These are phyloP conservation scores for Sinocyclocheilus maitianheensis DNA, from an alignment of 2,113 vertebrate genomes.

Conservation along the genomic window DNA sequence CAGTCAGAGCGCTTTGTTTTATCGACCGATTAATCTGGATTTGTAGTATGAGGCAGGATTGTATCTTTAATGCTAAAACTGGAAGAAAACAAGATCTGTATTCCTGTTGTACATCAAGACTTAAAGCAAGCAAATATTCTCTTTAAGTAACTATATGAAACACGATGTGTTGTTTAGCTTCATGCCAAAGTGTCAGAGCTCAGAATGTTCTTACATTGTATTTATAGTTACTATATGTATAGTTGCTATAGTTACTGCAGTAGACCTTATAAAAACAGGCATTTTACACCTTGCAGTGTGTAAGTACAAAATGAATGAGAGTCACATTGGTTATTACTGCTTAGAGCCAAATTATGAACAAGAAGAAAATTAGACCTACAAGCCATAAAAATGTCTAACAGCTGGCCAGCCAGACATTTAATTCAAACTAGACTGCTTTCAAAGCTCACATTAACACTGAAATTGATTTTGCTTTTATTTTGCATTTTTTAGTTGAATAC, in stretches of 20 bases:
- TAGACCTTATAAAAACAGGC: not conserved
- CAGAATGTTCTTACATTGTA: not conserved
- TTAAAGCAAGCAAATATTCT: not conserved
- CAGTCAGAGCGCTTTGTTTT: slow-evolving; percentile 37
- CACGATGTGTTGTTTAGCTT: not conserved
- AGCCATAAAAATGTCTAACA: not conserved
- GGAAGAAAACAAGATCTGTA: not conserved
- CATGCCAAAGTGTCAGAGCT: not conserved
- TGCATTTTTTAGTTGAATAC: too few species aligned
- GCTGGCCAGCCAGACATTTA: not conserved
- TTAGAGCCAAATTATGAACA: not conserved
- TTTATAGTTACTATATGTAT: slow-evolving; percentile 18
- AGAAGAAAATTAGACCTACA: too few species aligned
- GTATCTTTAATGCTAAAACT: not conserved
- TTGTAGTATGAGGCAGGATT: slow-evolving; percentile 22
- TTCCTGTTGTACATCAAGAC: not conserved
- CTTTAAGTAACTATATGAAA: too few species aligned
- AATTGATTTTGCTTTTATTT: not conserved
- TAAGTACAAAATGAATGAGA: not conserved
- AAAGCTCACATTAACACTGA: not conserved
- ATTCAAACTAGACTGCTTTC: not conserved
- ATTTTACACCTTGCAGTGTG: not conserved
- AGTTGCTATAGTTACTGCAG: slow-evolving; percentile 8
- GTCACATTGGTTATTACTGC: not conserved
- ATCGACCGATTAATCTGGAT: slow-evolving; percentile 38